phyloP scores from a whole-genome alignment of 2,888 invertebrate species.

The Aspidapion aeneum region DNA sequence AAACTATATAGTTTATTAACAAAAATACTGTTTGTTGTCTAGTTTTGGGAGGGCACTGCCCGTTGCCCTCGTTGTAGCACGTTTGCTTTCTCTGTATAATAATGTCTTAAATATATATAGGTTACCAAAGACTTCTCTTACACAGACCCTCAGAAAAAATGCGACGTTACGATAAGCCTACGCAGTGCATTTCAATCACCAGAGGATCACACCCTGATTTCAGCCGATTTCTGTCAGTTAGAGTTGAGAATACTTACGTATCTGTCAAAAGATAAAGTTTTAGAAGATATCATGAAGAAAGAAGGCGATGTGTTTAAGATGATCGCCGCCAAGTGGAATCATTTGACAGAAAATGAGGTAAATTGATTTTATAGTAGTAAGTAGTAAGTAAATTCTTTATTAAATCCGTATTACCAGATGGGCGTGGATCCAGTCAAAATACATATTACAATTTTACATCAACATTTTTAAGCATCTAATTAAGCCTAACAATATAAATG shows the following conservation, averaged over 20 bases:
- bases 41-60: too few species aligned
- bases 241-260: constrained; percentile 93
- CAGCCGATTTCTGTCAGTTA: constrained; percentile 95
- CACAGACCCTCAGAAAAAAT: constrained; percentile 39
- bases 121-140: constrained; percentile 76
- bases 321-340: constrained; percentile 84
- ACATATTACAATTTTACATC: too few species aligned
- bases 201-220: constrained; percentile 63
- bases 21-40: too few species aligned
- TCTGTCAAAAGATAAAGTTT: constrained; percentile 70
- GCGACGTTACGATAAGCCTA: constrained; percentile 54
- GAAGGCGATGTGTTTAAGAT: constrained; percentile 77
- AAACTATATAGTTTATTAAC: too few species aligned
- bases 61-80: too few species aligned
- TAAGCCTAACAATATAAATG: too few species aligned
- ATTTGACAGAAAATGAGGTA: constrained; percentile 60
- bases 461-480: too few species aligned
- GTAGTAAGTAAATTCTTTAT: too few species aligned
- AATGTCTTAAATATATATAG: too few species aligned
- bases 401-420: too few species aligned
- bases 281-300: constrained; percentile 62
- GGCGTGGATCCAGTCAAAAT: too few species aligned
- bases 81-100: too few species aligned
- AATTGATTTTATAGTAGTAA: constrained; percentile 7
- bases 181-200: constrained; percentile 66